phyloP scores from a whole-genome alignment of 2,888 invertebrate genomes.

The Alloplasta piceator region DNA sequence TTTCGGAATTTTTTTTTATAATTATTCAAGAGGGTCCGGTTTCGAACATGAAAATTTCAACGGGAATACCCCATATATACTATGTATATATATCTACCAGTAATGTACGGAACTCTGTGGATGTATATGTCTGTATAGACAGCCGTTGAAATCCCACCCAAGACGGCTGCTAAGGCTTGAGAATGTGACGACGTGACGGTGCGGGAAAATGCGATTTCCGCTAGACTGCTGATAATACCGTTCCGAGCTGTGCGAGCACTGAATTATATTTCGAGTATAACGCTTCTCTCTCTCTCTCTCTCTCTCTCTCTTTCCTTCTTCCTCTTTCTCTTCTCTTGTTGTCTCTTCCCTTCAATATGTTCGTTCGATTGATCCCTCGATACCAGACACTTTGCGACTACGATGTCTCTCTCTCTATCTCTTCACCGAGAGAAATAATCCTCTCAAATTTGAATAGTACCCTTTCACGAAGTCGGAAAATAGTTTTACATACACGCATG shows the following conservation, averaged over 20 bases:
- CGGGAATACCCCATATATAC: too few species aligned
- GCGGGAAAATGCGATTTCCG: conserved; percentile 57
- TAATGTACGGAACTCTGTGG: conserved; percentile 1
- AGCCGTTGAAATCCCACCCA: conserved; percentile 38
- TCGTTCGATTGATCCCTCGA: conserved; percentile 58
- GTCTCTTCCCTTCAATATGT: conserved; percentile 36
- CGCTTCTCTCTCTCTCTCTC: conserved; percentile 15
- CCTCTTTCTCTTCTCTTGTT: background rate
- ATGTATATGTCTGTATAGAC: conserved; percentile 4
- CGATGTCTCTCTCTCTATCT: conserved; percentile 20
- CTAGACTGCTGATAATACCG: conserved; percentile 63
- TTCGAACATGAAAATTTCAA: too few species aligned
- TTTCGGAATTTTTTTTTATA: too few species aligned
- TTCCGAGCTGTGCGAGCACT: conserved; percentile 33
- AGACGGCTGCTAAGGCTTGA: conserved; percentile 40
- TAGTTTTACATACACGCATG: conserved; percentile 34
- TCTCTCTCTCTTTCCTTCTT: conserved; percentile 9
- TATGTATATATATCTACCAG: background rate
- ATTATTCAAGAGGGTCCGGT: too few species aligned
- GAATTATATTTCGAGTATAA: conserved; percentile 64
- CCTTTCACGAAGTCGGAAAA: conserved; percentile 52
- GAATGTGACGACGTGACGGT: conserved; percentile 52
- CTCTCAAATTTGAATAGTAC: conserved; percentile 57
- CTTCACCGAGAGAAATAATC: conserved; percentile 53
- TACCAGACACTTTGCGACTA: conserved; percentile 37